Conservation (phyloP, 1,140 invertebrate genomes). For the Drosophila cardini region DNA sequence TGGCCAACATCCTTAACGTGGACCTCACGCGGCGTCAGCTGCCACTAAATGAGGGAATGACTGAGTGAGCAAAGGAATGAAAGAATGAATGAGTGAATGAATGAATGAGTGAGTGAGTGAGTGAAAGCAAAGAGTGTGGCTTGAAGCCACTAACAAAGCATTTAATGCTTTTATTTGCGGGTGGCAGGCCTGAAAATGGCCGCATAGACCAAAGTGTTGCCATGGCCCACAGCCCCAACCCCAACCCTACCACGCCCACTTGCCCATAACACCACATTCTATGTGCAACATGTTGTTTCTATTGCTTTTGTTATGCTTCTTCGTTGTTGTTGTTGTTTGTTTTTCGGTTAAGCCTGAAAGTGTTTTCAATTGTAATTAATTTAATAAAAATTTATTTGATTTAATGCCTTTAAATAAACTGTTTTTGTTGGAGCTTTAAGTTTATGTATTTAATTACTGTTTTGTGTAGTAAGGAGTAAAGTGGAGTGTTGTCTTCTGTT, state of each 20-base stretch:
- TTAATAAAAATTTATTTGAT: constrained; percentile 44
- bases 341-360: background rate
- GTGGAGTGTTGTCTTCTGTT: no score
- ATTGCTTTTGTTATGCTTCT: constrained; percentile 17
- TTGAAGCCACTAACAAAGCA: constrained; percentile 59
- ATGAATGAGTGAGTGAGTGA: constrained; percentile 51
- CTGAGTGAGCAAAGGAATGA: constrained; percentile 54
- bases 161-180: constrained; percentile 81
- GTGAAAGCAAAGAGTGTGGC: constrained; percentile 16
- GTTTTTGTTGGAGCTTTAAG: background rate
- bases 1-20: constrained; percentile 4
- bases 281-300: constrained; percentile 66
- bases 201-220: constrained; percentile 25
- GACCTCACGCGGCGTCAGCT: constrained; percentile 58
- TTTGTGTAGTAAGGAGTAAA: no score
- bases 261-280: background rate
- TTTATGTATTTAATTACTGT: no score
- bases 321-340: background rate
- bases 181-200: constrained; percentile 71
- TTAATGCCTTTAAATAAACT: constrained; percentile 8
- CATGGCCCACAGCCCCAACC: constrained; percentile 17
- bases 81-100: constrained; percentile 56
- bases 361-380: constrained; percentile 55
- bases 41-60: constrained; percentile 79
- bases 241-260: background rate